Evolutionary conservation across 1,140 invertebrate species (phyloP), one percentile per base, ranked within the genome.

Genomic region (Lanistes nyassanus): DNA sequence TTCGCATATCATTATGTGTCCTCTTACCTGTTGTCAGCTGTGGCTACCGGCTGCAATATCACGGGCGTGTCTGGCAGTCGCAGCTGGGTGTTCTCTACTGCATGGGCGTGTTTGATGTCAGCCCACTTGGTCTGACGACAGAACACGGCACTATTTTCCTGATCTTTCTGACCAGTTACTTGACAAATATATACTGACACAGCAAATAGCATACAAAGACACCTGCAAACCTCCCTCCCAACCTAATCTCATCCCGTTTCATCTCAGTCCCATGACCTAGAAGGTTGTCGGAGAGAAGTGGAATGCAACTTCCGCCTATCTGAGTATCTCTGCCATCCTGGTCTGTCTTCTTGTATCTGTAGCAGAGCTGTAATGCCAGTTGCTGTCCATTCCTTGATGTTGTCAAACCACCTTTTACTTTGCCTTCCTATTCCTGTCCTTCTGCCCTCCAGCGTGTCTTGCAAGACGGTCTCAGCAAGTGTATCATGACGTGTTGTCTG

Each of bases 1-100:
- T n/a, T n/a, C n/a, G n/a, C n/a, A n/a, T n/a, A n/a, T n/a, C 36
- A 60, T 6, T 29, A 7, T 29, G 19, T 11, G 19, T 3, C 6
- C n/a, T 64, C 34, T 34, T 64, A 75, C 66, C 71, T 72, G 26
- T 37, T 84, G 72, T 79, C 79, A 31, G 77, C 82, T 5, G 62
- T 60, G 3, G 42, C 70, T 5, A 82, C 42, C 19, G 79, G 79
- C 34, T 84, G 82, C 68, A 81, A 75, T 0, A 51, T 74, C 16
- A 81, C 60, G 0, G 39, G 65, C 6, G 67, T 73, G 36, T 73
- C 76, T 0, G 73, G 72, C 42, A 78, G 47, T 19, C 78, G 56
- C 75, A 80, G 65, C 16, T 55, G 76, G 16, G 82, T 80, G 64
- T 76, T 58, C 23, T 80, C 68, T 29, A 60, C 53, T 19, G 76